Evolutionary conservation across 2,797 vertebrate species (phyloP), one percentile per base, ranked within the genome.

Genomic region (Micrastur ruficollis): DNA sequence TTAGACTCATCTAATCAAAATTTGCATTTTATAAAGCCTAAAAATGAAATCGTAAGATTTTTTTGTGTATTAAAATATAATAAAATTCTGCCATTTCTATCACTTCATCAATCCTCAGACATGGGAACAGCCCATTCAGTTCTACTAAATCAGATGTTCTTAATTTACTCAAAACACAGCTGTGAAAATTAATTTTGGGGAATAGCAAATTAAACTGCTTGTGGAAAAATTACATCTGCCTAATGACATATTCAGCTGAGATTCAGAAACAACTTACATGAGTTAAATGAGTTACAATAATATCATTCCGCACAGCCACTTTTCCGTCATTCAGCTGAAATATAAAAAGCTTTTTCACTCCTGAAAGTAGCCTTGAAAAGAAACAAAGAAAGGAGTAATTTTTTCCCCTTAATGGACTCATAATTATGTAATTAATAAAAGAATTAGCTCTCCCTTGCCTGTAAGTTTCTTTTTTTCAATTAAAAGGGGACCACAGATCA

Each of bases 301-400:
- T 98, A 70, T 99, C 99, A 82, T 98, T 99, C 97, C 99, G 98
- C 62, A 99, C 99, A 8, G 98, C 98, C 90, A 99, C 98, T 96
- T 99, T 99, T 22, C 99, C 99, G 13, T 99, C 99, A 40, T 98
- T 98, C 90, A 99, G 97, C 83, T 99, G 99, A 98, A 99, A 99
- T 96, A 99, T 99, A 90, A 99, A 99, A 92, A 99, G 99, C 81
- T 99, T 99, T 98, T 99, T 99, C 52, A 99, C 99, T 34, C 99
- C 99, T 58, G 99, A 99, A 90, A 99, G 98, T 84, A 99, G 98
- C 99, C 99, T 99, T 96, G 95, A 97, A 97, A 91, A 75, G 96
- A 95, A 97, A 89, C 36, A 95, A 74, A 85, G 7, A 78, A 16
- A 92, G 36, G 11, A 81, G 26, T 70, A 13, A 67, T 70, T 86